These are phyloP conservation scores for Diaperis boleti DNA, from an alignment of 2,888 invertebrate species.

Conservation along the genomic window DNA sequence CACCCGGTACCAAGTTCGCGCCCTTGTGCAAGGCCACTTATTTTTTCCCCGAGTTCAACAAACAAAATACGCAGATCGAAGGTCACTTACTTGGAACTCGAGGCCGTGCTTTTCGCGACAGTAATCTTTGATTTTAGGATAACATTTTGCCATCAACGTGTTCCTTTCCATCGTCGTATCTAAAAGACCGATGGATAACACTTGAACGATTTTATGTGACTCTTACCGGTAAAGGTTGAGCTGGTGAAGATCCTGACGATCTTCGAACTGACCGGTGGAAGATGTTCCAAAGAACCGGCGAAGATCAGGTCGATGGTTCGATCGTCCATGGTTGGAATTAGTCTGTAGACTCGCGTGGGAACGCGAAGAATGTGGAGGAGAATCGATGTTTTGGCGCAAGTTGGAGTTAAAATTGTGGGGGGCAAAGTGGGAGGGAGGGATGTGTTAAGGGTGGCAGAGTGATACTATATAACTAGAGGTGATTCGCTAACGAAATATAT, in stretches of 20 bases:
- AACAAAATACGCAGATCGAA: neutral
- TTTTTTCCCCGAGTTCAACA: neutral
- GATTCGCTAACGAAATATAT: no score
- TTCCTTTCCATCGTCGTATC: constrained; percentile 98
- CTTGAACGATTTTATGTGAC: no score
- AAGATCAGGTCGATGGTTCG: constrained; percentile 91
- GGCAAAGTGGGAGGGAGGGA: no score
- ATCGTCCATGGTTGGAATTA: constrained; percentile 86
- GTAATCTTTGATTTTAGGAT: constrained; percentile 96
- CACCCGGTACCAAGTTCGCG: constrained; percentile 20
- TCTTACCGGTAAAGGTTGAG: constrained; percentile 96
- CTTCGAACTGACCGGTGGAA: constrained; percentile 97
- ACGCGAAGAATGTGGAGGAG: no score
- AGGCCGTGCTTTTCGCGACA: constrained; percentile 97
- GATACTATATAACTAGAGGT: no score
- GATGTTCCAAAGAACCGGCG: constrained; percentile 84
- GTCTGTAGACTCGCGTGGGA: no score
- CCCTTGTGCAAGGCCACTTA: constrained; percentile 25
- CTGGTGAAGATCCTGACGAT: constrained; percentile 98
- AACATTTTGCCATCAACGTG: constrained; percentile 97
- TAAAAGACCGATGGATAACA: constrained; percentile 62
- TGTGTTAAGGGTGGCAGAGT: no score
- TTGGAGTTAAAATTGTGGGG: no score
- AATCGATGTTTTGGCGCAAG: no score
- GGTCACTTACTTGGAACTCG: constrained; percentile 89